phyloP scores from a whole-genome alignment of 2,113 vertebrate species.

The Centrocercus urophasianus region DNA sequence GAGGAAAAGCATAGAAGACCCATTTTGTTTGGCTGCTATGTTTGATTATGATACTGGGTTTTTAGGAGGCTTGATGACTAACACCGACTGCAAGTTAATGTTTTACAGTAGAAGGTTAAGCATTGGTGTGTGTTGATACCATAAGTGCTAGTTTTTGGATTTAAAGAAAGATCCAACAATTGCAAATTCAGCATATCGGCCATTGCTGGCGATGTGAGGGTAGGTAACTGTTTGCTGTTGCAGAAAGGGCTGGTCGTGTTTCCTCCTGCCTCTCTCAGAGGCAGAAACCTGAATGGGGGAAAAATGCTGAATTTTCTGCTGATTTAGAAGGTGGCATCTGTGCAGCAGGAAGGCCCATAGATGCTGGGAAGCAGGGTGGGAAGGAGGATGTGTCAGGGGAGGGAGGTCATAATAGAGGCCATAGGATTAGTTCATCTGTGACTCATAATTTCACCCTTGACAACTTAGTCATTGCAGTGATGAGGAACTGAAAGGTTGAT shows the following conservation, averaged over 20 bases:
- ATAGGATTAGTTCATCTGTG: background rate
- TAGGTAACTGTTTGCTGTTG: background rate
- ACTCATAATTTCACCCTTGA: background rate
- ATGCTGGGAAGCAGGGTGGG: background rate
- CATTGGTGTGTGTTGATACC: background rate
- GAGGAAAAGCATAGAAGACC: background rate
- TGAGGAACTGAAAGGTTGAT: background rate
- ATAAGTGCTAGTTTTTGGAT: rapidly evolving
- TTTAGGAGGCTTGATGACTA: background rate
- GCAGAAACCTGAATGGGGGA: background rate
- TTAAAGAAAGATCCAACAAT: background rate
- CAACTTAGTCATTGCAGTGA: background rate
- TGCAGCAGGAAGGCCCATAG: background rate
- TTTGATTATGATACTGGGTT: background rate
- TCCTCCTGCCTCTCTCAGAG: background rate
- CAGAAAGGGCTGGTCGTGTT: rapidly evolving
- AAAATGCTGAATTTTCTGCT: background rate
- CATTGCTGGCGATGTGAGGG: rapidly evolving
- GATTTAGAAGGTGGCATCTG: background rate
- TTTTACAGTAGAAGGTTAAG: background rate
- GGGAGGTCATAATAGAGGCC: background rate
- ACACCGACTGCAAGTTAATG: background rate
- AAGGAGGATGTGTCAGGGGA: background rate
- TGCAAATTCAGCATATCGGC: background rate
- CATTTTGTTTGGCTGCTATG: background rate